Evolutionary conservation across 2,113 vertebrate genomes (phyloP).

Genomic region (Monopterus albus): DNA sequence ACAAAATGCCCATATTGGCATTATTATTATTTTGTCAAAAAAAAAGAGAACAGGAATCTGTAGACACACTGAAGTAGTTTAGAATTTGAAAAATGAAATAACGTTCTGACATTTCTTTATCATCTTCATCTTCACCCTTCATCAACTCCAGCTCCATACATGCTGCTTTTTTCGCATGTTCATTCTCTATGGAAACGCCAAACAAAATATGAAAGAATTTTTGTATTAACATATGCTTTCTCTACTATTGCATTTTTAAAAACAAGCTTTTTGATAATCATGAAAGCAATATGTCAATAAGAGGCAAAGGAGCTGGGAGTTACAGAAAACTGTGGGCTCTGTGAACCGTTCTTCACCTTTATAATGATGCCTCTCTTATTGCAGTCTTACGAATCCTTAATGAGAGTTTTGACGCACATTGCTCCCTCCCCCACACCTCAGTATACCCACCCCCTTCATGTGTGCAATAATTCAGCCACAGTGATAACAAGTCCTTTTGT

Average conservation of each 20-base stretch:
- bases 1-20: not conserved
- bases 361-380: constrained; percentile 17
- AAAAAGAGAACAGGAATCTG: constrained; percentile 1
- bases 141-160: constrained; percentile 52
- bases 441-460: constrained; percentile 1
- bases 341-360: constrained; percentile 32
- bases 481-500: constrained; percentile 76
- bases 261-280: constrained; percentile 64
- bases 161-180: constrained; percentile 3
- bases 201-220: constrained; percentile 42
- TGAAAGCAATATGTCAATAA: constrained; percentile 61
- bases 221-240: constrained; percentile 58
- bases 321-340: constrained; percentile 29
- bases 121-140: constrained; percentile 34
- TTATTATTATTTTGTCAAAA: not conserved
- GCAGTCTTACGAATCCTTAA: constrained; percentile 45
- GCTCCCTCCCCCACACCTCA: constrained; percentile 30
- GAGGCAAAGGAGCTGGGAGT: constrained; percentile 26
- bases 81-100: constrained; percentile 36
- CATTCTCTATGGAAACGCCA: constrained; percentile 18
- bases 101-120: constrained; percentile 42
- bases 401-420: constrained; percentile 59
- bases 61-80: not conserved
- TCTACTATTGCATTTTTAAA: constrained; percentile 60
- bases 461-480: constrained; percentile 54